Percentiles rank a stretch among this genome's conserved stretches.
phyloP scores from a whole-genome alignment of 2,888 invertebrate species.

The Lasioglossum pauxillum region DNA sequence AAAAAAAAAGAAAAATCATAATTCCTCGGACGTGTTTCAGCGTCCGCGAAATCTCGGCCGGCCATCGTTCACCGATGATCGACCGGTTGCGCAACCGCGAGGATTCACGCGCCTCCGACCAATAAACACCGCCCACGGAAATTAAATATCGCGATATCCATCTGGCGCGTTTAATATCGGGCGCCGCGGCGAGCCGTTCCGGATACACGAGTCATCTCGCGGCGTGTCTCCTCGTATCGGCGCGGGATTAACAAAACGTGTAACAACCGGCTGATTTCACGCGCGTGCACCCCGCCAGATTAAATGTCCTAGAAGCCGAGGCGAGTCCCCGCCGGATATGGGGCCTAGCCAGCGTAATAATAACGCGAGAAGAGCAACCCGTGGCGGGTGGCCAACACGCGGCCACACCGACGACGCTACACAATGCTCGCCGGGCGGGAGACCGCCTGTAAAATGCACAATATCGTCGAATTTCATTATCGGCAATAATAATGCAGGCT shows the following conservation, averaged over 20 bases:
- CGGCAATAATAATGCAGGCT: slow-evolving; percentile 81
- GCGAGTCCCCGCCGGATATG: slow-evolving; percentile 70
- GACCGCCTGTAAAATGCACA: slow-evolving; percentile 82
- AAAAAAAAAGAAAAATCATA: not conserved
- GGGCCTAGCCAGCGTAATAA: slow-evolving; percentile 64
- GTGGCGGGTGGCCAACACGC: slow-evolving; percentile 73
- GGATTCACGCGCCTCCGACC: slow-evolving; percentile 18
- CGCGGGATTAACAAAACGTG: slow-evolving; percentile 77
- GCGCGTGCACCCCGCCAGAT: slow-evolving; percentile 77
- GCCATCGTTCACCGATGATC: slow-evolving; percentile 38
- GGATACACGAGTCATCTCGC: slow-evolving; percentile 44
- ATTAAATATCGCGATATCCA: slow-evolving; percentile 59
- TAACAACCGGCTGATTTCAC: slow-evolving; percentile 79
- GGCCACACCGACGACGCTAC: slow-evolving; percentile 75
- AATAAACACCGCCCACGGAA: slow-evolving; percentile 48
- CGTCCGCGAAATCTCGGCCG: not conserved
- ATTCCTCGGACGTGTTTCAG: not conserved
- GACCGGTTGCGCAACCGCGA: not conserved
- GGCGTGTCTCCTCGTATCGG: slow-evolving; percentile 33
- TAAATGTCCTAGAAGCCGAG: slow-evolving; percentile 69
- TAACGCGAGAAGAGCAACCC: slow-evolving; percentile 60
- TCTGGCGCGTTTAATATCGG: slow-evolving; percentile 52
- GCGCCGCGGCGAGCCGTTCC: not conserved
- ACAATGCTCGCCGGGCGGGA: slow-evolving; percentile 39
- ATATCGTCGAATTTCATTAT: slow-evolving; percentile 85